These are phyloP conservation scores for Channa argus DNA, from an alignment of 2,113 vertebrate species.

Conservation along the genomic window DNA sequence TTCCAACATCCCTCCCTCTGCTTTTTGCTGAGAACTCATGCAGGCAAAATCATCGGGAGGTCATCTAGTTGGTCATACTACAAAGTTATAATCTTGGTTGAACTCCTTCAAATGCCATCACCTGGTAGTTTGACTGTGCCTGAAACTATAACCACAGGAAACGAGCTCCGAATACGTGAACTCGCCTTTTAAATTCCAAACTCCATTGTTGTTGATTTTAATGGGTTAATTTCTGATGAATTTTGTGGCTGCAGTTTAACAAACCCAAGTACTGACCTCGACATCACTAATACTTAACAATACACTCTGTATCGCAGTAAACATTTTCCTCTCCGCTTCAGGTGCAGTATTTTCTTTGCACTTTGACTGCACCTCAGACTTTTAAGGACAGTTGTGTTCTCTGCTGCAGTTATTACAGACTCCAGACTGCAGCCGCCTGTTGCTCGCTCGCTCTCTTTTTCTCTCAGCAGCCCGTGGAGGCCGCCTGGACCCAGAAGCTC, in stretches of 20 bases:
- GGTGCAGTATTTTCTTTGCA: constrained; percentile 3
- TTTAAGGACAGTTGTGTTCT: constrained; percentile 25
- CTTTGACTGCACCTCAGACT: constrained; percentile 18
- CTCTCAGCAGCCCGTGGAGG: constrained; percentile 41
- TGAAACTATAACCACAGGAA: no score
- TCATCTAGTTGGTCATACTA: no score
- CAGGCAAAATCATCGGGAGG: no score
- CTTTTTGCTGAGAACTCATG: no score
- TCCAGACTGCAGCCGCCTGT: constrained; percentile 25
- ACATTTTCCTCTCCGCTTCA: not conserved
- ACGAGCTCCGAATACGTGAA: no score
- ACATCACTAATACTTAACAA: not conserved
- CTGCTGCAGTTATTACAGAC: constrained; percentile 26
- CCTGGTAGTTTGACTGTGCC: no score
- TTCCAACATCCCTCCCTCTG: no score
- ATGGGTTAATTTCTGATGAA: not conserved
- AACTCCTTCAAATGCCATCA: no score
- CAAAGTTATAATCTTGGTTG: no score
- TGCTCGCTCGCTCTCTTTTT: not conserved
- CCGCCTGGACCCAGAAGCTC: constrained; percentile 44
- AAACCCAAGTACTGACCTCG: not conserved
- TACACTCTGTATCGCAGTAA: not conserved
- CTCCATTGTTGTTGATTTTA: not conserved
- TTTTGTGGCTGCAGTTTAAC: not conserved
- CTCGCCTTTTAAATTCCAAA: no score